Conservation (phyloP, 2,888 invertebrate species). For the Cryptocephalus moraei region DNA sequence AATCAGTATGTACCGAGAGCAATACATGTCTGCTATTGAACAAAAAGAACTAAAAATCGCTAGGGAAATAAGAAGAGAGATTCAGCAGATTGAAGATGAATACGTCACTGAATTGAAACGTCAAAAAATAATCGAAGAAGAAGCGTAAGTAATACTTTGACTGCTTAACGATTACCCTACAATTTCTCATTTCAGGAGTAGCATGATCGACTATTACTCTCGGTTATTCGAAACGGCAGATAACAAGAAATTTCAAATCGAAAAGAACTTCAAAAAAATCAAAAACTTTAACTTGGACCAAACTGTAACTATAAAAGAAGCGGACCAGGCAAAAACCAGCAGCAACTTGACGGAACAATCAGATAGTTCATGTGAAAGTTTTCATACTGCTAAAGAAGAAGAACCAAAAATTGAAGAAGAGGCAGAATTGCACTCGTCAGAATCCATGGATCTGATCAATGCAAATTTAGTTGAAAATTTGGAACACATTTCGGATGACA, state of each 20-base stretch:
- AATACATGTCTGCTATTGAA: constrained; percentile 27
- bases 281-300: constrained; percentile 17
- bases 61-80: constrained; percentile 28
- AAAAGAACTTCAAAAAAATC: constrained; percentile 24
- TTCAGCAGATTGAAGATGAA: constrained; percentile 24
- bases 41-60: constrained; percentile 25
- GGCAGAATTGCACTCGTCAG: constrained; percentile 41
- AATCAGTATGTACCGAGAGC: constrained; percentile 25
- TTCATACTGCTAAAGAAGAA: constrained; percentile 13
- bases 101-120: constrained; percentile 26
- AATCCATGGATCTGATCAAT: constrained; percentile 45
- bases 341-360: neutral
- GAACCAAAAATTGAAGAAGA: constrained; percentile 17
- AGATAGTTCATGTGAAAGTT: constrained; percentile 15
- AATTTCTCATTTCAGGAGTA: constrained; percentile 38
- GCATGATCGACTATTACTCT: constrained; percentile 54
- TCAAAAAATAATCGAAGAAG: constrained; percentile 30
- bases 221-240: constrained; percentile 50
- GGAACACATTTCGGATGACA: constrained; percentile 25
- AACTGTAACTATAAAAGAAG: neutral
- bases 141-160: constrained; percentile 28
- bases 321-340: neutral
- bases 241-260: constrained; percentile 36
- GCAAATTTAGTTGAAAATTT: constrained; percentile 39
- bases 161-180: neutral